Evolutionary conservation across 2,888 invertebrate species (phyloP).

Genomic region (Metellina segmentata): DNA sequence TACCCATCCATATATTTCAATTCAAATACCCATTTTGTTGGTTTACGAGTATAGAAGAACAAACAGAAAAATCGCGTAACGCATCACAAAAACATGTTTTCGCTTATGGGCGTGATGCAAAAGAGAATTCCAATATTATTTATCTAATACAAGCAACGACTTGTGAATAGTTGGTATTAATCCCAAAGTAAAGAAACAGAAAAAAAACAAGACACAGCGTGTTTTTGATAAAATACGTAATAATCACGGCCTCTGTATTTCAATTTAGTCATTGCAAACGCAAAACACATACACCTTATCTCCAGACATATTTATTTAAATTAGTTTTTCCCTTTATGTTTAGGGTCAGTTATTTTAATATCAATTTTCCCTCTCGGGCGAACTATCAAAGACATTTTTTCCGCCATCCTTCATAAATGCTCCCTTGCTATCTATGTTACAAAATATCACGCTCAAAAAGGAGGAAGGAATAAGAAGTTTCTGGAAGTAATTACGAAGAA

Average conservation of each 20-base stretch:
- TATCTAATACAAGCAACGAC: not conserved
- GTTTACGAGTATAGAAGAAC: too few species aligned
- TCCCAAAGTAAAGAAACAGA: not conserved
- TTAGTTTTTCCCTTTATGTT: slow-evolving; percentile 21
- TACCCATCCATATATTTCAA: too few species aligned
- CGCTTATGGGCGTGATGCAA: too few species aligned
- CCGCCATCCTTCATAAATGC: slow-evolving; percentile 9
- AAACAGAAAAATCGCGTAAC: too few species aligned
- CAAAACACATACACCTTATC: slow-evolving; percentile 6
- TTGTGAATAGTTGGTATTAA: not conserved
- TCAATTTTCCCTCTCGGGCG: not conserved
- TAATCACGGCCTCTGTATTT: slow-evolving; percentile 19
- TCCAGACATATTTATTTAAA: slow-evolving; percentile 11
- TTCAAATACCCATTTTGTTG: too few species aligned
- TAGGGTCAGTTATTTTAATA: slow-evolving; percentile 22
- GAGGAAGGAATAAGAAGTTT: slow-evolving; percentile 26
- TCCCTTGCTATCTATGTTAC: slow-evolving; percentile 21
- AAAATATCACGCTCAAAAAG: slow-evolving; percentile 48
- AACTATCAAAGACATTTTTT: not conserved
- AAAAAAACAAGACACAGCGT: not conserved
- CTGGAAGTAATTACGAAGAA: slow-evolving; percentile 57
- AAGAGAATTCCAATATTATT: not conserved
- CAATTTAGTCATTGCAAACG: slow-evolving; percentile 13
- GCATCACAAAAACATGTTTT: too few species aligned
- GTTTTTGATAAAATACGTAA: not conserved